These are phyloP conservation scores for Cydia splendana DNA, from an alignment of 1,140 invertebrate genomes.

Conservation along the genomic window DNA sequence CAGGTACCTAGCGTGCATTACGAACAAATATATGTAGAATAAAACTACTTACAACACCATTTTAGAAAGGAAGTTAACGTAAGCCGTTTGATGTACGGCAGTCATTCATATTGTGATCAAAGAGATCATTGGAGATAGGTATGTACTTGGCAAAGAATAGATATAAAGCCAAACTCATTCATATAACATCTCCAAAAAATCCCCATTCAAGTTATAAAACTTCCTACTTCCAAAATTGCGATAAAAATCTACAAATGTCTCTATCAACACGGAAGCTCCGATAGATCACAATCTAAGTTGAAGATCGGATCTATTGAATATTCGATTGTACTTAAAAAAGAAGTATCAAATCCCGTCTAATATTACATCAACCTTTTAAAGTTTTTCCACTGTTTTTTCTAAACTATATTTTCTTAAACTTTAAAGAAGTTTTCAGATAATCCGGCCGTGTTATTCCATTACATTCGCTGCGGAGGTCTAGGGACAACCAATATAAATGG, in stretches of 20 bases:
- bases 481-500: too few species aligned
- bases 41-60: too few species aligned
- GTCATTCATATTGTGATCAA: not conserved
- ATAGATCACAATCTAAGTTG: not conserved
- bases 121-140: not conserved
- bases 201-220: not conserved
- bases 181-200: not conserved
- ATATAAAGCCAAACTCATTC: not conserved
- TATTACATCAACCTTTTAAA: not conserved
- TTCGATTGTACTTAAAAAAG: not conserved
- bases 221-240: constrained; percentile 6
- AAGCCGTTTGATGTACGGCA: not conserved
- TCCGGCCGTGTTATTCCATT: not conserved
- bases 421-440: not conserved
- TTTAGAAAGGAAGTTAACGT: too few species aligned
- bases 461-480: not conserved
- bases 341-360: constrained; percentile 9
- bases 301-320: not conserved
- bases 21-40: too few species aligned
- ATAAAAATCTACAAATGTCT: constrained; percentile 7
- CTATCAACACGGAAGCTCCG: not conserved
- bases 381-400: not conserved
- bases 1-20: too few species aligned
- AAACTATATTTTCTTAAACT: not conserved
- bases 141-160: not conserved